Base-by-base conservation (phyloP, 2,888 invertebrate genomes). In the Drosophila niveifrons region DNA sequence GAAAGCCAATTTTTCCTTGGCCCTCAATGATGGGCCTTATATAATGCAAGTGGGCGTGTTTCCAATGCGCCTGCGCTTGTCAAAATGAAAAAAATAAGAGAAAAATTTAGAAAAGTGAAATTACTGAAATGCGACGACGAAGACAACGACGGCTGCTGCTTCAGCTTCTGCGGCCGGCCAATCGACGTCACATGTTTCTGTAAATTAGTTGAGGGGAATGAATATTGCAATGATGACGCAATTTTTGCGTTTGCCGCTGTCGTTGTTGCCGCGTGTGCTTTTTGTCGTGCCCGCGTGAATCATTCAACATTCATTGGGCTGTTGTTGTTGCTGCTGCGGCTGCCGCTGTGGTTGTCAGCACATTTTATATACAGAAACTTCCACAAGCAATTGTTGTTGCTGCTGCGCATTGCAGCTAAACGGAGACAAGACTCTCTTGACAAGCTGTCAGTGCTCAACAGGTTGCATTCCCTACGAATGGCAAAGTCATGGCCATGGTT, bases 1-100 rank as follows among this genome's bases (percentile, higher is more conserved):
- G 46, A 7, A 23, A 58, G 18, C 10, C 11, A 48, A 59, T 77
- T 78, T 78, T 78, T 78, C 50, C 50, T 64, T 75, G 57, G 58
- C 61, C 56, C 39, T 44, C 57, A 55, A 58, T 68, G 36, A 17
- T 23, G 29, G 63, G 23, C 47, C 80, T 84, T 84, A 84, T 84
- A 86, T 84, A 88, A 84, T 82, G 78, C 67, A 73, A 76, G 75
- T 82, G 88, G 88, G 88, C 80, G 88, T 84, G 13, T 66, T 28
- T 62, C 18, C 17, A 70, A 68, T 77, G 82, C 85, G 82, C 82
- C 68, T 88, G 88, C 83, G 88, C 84, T 43, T 65, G 56, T 51
- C 46, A 66, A 58, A 48, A 23, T 23, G 23, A 57, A 47, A 56
- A 48, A 17, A 55, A 29, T 6, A 31, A 15, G 31, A 48, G 50